Evolutionary conservation across 2,797 vertebrate genomes (phyloP).

Genomic region (Somateria mollissima): DNA sequence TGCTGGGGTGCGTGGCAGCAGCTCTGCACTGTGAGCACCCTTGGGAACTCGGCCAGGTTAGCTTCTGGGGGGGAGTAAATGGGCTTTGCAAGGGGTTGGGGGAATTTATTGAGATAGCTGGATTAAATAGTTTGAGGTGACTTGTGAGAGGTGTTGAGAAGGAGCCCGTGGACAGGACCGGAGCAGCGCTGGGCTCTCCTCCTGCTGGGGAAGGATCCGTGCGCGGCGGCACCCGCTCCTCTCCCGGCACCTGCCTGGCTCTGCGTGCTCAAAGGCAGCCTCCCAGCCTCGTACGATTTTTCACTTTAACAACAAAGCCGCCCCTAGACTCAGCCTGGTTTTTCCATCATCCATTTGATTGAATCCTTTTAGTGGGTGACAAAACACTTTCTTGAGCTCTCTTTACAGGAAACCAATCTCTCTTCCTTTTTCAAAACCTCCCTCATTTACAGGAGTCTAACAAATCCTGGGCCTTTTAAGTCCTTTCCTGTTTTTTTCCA

Average conservation of each 20-base stretch:
- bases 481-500: background rate
- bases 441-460: conserved; percentile 15
- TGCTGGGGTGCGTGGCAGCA: background rate
- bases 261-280: background rate
- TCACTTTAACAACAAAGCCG: background rate
- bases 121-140: background rate
- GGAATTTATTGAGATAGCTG: background rate
- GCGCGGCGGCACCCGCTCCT: background rate
- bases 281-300: background rate
- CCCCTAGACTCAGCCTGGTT: background rate
- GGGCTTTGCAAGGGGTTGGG: no score
- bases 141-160: background rate
- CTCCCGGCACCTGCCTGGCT: background rate
- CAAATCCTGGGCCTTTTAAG: background rate
- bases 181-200: background rate
- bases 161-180: background rate
- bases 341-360: conserved; percentile 22
- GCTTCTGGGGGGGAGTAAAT: background rate
- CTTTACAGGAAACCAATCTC: conserved; percentile 33
- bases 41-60: background rate
- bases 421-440: background rate
- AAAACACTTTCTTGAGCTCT: conserved; percentile 49
- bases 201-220: background rate
- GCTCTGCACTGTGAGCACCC: background rate
- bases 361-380: conserved; percentile 43